phyloP scores from a whole-genome alignment of 1,140 invertebrate species.

The Sitophilus oryzae region DNA sequence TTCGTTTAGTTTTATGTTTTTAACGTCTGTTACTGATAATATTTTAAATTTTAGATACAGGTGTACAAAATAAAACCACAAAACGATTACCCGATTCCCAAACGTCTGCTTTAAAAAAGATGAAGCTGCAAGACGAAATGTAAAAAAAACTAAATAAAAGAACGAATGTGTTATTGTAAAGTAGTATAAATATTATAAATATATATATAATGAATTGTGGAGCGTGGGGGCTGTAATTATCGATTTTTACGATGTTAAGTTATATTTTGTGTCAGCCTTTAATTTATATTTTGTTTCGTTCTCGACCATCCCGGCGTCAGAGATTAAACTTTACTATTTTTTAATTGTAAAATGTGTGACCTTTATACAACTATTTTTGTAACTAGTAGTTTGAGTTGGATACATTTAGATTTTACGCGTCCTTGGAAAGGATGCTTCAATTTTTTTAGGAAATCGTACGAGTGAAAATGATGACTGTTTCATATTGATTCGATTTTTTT shows the following conservation, averaged over 20 bases:
- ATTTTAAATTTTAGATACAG: conserved; percentile 33
- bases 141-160: conserved; percentile 14
- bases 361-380: background rate
- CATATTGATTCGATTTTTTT: conserved; percentile 9
- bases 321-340: background rate
- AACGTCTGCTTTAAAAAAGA: conserved; percentile 30
- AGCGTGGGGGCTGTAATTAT: conserved; percentile 1
- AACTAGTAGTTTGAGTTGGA: background rate
- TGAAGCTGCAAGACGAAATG: conserved; percentile 35
- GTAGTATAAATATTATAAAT: conserved; percentile 21
- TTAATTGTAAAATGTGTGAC: conserved; percentile 8
- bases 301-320: background rate
- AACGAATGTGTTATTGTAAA: conserved; percentile 25
- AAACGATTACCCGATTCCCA: conserved; percentile 35
- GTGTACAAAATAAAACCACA: conserved; percentile 34
- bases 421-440: background rate
- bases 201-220: conserved; percentile 7
- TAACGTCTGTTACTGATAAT: background rate
- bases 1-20: background rate
- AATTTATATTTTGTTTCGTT: conserved; percentile 6
- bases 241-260: conserved; percentile 5
- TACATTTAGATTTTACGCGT: background rate
- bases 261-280: conserved; percentile 1
- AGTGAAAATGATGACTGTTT: conserved; percentile 11
- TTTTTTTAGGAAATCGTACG: conserved; percentile 4